phyloP scores from a whole-genome alignment of 1,140 invertebrate species.

The Pararge aegeria region DNA sequence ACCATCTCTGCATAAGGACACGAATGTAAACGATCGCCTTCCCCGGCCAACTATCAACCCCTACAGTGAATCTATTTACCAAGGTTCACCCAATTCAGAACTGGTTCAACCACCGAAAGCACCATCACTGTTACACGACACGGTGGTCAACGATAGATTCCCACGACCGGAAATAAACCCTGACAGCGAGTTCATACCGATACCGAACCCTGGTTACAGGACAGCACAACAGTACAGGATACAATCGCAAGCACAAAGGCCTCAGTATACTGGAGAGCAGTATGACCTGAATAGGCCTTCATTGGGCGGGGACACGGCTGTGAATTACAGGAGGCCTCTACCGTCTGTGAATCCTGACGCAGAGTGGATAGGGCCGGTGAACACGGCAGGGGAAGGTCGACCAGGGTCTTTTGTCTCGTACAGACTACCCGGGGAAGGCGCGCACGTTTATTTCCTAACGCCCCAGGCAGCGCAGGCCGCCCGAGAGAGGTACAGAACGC shows the following conservation, averaged over 20 bases:
- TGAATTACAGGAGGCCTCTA: slow-evolving; percentile 82
- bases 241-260: slow-evolving; percentile 41
- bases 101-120: slow-evolving; percentile 54
- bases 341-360: slow-evolving; percentile 84
- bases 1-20: slow-evolving; percentile 81
- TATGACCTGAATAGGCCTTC: slow-evolving; percentile 68
- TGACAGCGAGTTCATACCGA: slow-evolving; percentile 82
- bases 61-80: slow-evolving; percentile 75
- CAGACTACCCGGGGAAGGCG: slow-evolving; percentile 83
- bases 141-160: slow-evolving; percentile 82
- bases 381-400: slow-evolving; percentile 70
- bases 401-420: slow-evolving; percentile 84
- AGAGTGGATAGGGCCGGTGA: slow-evolving; percentile 81
- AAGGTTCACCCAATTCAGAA: slow-evolving; percentile 39
- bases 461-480: slow-evolving; percentile 83
- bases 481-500: slow-evolving; percentile 65
- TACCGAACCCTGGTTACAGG: slow-evolving; percentile 72
- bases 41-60: slow-evolving; percentile 83
- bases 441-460: slow-evolving; percentile 88
- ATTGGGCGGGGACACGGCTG: slow-evolving; percentile 81
- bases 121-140: slow-evolving; percentile 81
- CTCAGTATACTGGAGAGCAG: slow-evolving; percentile 61
- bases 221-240: slow-evolving; percentile 62
- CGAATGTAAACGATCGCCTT: slow-evolving; percentile 82
- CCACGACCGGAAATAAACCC: slow-evolving; percentile 83